These are phyloP conservation scores for Neocrepidodera transversa DNA, from an alignment of 2,888 invertebrate genomes.

Conservation along the genomic window DNA sequence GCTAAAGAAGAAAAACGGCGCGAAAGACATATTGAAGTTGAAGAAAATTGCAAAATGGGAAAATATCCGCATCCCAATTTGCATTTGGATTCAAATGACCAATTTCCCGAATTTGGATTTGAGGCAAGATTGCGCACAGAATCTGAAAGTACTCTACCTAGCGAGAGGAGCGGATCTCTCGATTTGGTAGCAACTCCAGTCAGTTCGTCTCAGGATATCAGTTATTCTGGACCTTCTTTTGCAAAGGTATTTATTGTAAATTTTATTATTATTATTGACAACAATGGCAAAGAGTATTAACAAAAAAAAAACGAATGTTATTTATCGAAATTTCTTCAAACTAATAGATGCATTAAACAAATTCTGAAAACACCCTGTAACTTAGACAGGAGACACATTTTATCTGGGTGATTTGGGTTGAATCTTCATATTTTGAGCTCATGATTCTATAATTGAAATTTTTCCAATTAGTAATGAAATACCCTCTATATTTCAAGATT, in stretches of 20 bases:
- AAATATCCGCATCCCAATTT: conserved; percentile 67
- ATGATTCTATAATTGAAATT: too few species aligned
- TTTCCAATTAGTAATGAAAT: too few species aligned
- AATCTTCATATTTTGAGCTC: too few species aligned
- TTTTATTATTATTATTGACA: too few species aligned
- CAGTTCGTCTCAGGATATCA: conserved; percentile 48
- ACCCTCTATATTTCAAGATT: too few species aligned
- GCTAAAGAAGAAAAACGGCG: conserved; percentile 81
- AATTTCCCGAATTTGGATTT: conserved; percentile 61
- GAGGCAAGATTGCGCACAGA: conserved; percentile 43
- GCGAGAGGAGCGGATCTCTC: conserved; percentile 50
- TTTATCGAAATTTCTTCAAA: too few species aligned
- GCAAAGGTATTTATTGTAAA: conserved; percentile 62
- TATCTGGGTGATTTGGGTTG: too few species aligned
- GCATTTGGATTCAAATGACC: conserved; percentile 70
- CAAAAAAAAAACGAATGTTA: too few species aligned
- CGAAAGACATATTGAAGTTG: conserved; percentile 77
- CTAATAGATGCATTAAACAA: too few species aligned
- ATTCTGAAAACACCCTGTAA: too few species aligned
- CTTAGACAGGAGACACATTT: too few species aligned
- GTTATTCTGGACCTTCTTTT: conserved; percentile 64
- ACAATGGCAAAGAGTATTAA: too few species aligned
- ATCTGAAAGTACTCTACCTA: conserved; percentile 47
- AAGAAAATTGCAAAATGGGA: conserved; percentile 77
- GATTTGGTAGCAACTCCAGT: conserved; percentile 41